phyloP scores from a whole-genome alignment of 2,797 vertebrate species.

The Sandelia bainsii region DNA sequence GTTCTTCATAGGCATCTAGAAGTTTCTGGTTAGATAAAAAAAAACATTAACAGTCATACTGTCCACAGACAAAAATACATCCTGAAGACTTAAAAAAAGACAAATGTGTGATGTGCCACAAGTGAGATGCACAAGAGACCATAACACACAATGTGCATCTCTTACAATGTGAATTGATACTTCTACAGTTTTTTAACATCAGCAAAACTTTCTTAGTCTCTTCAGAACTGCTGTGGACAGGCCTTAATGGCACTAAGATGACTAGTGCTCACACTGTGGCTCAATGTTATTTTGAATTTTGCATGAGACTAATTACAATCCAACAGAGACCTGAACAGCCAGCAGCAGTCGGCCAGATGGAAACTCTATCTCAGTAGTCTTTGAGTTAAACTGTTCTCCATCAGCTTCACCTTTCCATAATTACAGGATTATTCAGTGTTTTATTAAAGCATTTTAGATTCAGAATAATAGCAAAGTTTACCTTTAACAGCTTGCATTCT shows the following conservation, averaged over 20 bases:
- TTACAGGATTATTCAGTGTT: not conserved
- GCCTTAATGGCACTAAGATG: not conserved
- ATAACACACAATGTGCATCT: not conserved
- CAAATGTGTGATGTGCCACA: no score
- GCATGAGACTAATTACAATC: no score
- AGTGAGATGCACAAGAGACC: not conserved
- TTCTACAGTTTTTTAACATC: not conserved
- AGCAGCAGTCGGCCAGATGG: not conserved
- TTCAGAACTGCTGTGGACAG: not conserved
- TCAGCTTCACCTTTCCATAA: not conserved
- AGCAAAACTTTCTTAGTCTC: not conserved
- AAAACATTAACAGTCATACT: not conserved
- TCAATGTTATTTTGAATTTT: not conserved
- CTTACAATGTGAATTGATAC: no score
- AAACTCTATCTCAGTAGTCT: not conserved
- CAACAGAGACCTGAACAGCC: not conserved
- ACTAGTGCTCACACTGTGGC: not conserved
- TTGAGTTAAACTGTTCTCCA: not conserved
- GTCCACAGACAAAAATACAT: not conserved
- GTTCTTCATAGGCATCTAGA: constrained; percentile 92
- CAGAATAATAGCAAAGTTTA: constrained; percentile 47
- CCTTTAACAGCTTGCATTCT: constrained; percentile 90
- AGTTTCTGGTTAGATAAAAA: constrained; percentile 85
- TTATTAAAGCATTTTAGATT: not conserved
- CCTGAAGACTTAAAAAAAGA: not conserved